These are phyloP conservation scores for Spisula subtruncata DNA, from an alignment of 2,888 invertebrate genomes.

Conservation along the genomic window DNA sequence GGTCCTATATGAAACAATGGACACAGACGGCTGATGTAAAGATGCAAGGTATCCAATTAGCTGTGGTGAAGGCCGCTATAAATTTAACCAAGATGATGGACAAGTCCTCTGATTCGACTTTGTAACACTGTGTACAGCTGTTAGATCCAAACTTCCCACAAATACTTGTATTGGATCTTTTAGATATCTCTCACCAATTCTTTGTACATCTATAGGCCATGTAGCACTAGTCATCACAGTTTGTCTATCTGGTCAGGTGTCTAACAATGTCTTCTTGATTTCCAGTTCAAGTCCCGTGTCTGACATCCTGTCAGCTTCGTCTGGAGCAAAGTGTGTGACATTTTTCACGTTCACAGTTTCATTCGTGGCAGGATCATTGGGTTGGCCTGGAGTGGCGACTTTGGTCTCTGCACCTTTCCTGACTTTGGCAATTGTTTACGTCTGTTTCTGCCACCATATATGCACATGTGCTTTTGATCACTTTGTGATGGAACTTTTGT, in stretches of 20 bases:
- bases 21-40: too few species aligned
- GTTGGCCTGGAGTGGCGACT: constrained; percentile 97
- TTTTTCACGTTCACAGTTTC: constrained; percentile 91
- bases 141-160: constrained; percentile 94
- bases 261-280: constrained; percentile 89
- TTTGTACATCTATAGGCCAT: constrained; percentile 96
- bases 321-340: constrained; percentile 95
- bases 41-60: too few species aligned
- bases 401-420: constrained; percentile 96
- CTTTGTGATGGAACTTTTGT: constrained; percentile 94
- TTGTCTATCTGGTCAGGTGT: constrained; percentile 93
- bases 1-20: too few species aligned
- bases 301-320: constrained; percentile 94
- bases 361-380: constrained; percentile 94
- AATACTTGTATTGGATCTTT: constrained; percentile 96
- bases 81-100: too few species aligned
- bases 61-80: too few species aligned
- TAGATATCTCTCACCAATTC: constrained; percentile 95
- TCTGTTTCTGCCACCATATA: constrained; percentile 96
- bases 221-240: constrained; percentile 99
- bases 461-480: constrained; percentile 94
- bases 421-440: constrained; percentile 92
- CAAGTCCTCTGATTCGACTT: too few species aligned
- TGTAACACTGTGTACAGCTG: too few species aligned
- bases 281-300: constrained; percentile 90